phyloP scores from a whole-genome alignment of 1,140 invertebrate species.

The Coptotermes formosanus region DNA sequence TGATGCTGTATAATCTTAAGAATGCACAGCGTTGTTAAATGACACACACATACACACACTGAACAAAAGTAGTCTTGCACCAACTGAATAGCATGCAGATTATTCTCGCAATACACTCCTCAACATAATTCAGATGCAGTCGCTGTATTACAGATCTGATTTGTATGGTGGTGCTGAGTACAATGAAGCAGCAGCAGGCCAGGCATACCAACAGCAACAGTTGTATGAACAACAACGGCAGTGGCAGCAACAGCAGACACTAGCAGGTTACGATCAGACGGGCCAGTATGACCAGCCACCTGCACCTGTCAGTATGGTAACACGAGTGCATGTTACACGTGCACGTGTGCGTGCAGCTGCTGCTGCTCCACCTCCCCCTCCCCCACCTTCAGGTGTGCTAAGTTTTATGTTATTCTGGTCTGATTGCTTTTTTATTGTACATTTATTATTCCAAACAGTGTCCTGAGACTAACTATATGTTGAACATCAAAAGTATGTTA shows the following conservation, averaged over 20 bases:
- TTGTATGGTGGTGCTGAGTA: slow-evolving; percentile 43
- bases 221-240: slow-evolving; percentile 35
- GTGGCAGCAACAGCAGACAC: slow-evolving; percentile 35
- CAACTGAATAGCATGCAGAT: too few relatives aligned
- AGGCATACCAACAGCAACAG: slow-evolving; percentile 31
- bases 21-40: too few relatives aligned
- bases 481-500: too few relatives aligned
- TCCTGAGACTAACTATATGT: too few relatives aligned
- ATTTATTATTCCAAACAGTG: too few relatives aligned
- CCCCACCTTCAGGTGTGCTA: neutral
- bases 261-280: slow-evolving; percentile 42
- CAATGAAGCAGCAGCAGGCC: slow-evolving; percentile 42
- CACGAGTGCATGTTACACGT: slow-evolving; percentile 50
- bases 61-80: too few relatives aligned
- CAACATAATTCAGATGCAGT: neutral
- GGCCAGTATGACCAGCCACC: slow-evolving; percentile 50
- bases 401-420: too few relatives aligned
- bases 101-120: too few relatives aligned
- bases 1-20: too few relatives aligned
- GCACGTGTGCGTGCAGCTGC: slow-evolving; percentile 45
- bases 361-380: slow-evolving; percentile 39
- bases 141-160: slow-evolving; percentile 32
- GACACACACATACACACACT: too few relatives aligned
- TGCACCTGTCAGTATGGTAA: slow-evolving; percentile 43
- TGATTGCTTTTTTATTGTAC: too few relatives aligned